phyloP scores from a whole-genome alignment of 53 echinoderm and acorn worm species.

The Mesocentrotus franciscanus region DNA sequence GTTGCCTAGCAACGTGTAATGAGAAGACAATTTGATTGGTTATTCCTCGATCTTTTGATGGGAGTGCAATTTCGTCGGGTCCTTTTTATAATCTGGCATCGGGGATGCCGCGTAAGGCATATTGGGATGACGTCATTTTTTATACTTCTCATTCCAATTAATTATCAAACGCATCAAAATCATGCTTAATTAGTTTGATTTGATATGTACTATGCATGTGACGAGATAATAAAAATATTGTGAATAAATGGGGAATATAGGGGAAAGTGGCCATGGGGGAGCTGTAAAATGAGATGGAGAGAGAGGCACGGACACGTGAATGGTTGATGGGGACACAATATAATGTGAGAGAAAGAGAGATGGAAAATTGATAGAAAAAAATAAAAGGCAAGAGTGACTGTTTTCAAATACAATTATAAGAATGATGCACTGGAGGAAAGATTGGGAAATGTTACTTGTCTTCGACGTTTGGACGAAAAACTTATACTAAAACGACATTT shows the following conservation, averaged over 20 bases:
- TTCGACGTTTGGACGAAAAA: too few species aligned
- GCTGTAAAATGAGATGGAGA: not conserved
- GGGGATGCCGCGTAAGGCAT: conserved; percentile 22
- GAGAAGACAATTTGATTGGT: conserved; percentile 60
- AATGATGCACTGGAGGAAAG: too few species aligned
- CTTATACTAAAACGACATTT: too few species aligned
- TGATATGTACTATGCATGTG: not conserved
- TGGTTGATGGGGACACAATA: not conserved
- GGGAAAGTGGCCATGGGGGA: not conserved
- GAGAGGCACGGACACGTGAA: not conserved
- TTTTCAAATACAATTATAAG: not conserved
- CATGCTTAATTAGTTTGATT: conserved; percentile 6
- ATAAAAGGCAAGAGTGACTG: not conserved
- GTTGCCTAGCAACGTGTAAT: conserved; percentile 56
- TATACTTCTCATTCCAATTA: not conserved
- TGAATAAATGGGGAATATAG: not conserved
- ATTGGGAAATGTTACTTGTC: too few species aligned
- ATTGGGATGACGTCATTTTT: not conserved
- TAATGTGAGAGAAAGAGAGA: not conserved
- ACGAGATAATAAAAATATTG: conserved; percentile 2
- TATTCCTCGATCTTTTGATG: conserved; percentile 45
- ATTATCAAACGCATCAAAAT: conserved; percentile 11
- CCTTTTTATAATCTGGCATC: conserved; percentile 5
- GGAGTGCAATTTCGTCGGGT: conserved; percentile 38
- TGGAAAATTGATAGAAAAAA: not conserved